phyloP scores from a whole-genome alignment of 2,797 vertebrate species.

The Aldrovandia affinis region DNA sequence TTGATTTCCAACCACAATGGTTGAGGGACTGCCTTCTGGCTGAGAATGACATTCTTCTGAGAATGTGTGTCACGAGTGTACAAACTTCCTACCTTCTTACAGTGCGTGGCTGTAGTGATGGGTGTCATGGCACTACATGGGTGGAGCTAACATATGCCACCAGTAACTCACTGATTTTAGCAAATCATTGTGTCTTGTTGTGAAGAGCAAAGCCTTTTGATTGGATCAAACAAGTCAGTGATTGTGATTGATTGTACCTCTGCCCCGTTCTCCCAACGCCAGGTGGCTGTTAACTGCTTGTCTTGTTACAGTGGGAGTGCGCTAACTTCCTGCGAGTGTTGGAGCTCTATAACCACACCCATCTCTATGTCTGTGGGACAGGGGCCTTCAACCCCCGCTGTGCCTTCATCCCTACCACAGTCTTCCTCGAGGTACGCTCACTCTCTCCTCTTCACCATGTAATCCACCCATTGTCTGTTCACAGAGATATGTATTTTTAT shows the following conservation, averaged over 20 bases:
- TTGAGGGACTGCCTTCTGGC: not conserved
- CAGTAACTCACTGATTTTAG: too few species aligned
- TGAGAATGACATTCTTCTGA: not conserved
- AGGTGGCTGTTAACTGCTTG: conserved; percentile 1
- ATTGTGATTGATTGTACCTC: too few species aligned
- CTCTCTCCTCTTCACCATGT: not conserved
- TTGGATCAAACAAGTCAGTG: too few species aligned
- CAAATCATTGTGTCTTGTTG: too few species aligned
- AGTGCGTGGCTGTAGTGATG: not conserved
- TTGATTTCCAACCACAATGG: not conserved
- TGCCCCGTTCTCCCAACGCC: too few species aligned
- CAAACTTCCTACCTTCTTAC: conserved; percentile 24
- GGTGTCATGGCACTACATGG: too few species aligned
- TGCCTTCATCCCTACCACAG: conserved; percentile 68
- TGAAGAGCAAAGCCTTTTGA: too few species aligned
- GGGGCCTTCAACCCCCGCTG: conserved; percentile 82
- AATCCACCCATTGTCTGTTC: not conserved
- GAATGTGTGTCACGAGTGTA: not conserved
- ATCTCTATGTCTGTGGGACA: conserved; percentile 80
- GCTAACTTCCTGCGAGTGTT: conserved; percentile 79
- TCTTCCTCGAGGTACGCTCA: conserved; percentile 70
- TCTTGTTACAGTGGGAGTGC: conserved; percentile 66
- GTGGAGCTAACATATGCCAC: too few species aligned
- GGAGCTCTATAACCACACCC: conserved; percentile 78
- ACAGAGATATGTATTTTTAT: conserved; percentile 3